phyloP scores from a whole-genome alignment of 2,888 invertebrate genomes.

The Polydrusus tereticollis region DNA sequence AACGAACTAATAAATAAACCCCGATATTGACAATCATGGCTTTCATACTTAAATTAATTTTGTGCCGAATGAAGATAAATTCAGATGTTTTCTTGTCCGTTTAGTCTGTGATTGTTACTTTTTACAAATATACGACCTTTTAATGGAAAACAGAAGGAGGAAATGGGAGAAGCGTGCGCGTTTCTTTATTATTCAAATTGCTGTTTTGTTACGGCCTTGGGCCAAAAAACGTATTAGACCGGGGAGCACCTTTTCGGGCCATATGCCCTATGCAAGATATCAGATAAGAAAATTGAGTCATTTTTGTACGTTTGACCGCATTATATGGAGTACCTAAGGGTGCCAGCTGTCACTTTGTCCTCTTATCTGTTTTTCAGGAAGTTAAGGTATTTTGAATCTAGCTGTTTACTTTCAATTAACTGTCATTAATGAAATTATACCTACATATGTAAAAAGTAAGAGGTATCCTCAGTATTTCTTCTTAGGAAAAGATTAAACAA shows the following conservation, averaged over 20 bases:
- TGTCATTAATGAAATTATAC: too few relatives aligned
- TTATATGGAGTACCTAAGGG: background rate
- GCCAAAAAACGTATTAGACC: background rate
- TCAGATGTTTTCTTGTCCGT: constrained; percentile 18
- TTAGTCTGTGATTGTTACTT: background rate
- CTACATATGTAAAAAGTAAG: too few relatives aligned
- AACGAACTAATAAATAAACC: background rate
- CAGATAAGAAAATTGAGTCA: constrained; percentile 24
- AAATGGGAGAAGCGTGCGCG: too few relatives aligned
- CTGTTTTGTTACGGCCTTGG: background rate
- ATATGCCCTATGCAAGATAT: constrained; percentile 18
- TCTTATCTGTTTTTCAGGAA: constrained; percentile 13
- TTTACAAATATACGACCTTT: constrained; percentile 9
- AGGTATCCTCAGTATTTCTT: too few relatives aligned
- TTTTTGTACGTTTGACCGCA: constrained; percentile 9
- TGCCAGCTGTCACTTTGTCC: background rate
- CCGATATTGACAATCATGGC: background rate
- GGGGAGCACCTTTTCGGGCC: background rate
- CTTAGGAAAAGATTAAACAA: too few relatives aligned
- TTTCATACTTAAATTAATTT: background rate
- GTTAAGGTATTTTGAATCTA: background rate
- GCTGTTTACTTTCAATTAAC: background rate
- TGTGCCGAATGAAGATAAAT: constrained; percentile 25
- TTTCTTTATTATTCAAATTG: background rate
- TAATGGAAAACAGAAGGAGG: too few relatives aligned